Evolutionary conservation across 2,888 invertebrate genomes (phyloP).

Genomic region (Apodemia hepburni): DNA sequence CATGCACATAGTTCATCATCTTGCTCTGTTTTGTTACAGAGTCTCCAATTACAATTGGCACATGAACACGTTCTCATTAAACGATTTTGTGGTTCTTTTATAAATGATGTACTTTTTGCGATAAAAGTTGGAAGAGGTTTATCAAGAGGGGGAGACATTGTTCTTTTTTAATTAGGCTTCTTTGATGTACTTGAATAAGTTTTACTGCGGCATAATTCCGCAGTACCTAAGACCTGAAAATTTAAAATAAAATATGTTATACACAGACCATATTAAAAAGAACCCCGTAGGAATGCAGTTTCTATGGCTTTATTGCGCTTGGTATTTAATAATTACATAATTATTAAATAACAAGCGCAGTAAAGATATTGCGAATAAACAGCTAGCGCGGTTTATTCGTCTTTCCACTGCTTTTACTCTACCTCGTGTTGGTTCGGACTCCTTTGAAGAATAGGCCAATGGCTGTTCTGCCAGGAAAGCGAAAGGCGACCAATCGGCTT

Average conservation of each 20-base stretch:
- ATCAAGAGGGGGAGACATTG: not conserved
- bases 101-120: slow-evolving; percentile 16
- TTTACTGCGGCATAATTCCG: slow-evolving; percentile 7
- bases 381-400: too few relatives aligned
- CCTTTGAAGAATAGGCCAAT: too few relatives aligned
- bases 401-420: too few relatives aligned
- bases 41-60: not conserved
- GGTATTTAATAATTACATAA: too few relatives aligned
- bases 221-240: slow-evolving; percentile 20
- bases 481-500: too few relatives aligned
- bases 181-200: not conserved
- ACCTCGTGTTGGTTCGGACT: too few relatives aligned
- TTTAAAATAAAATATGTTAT: too few relatives aligned
- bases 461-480: too few relatives aligned
- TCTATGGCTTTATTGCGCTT: too few relatives aligned
- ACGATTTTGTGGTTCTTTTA: not conserved
- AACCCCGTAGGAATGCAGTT: too few relatives aligned
- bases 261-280: too few relatives aligned
- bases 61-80: not conserved
- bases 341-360: not conserved
- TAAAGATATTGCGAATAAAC: too few relatives aligned
- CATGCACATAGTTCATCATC: not conserved
- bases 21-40: not conserved
- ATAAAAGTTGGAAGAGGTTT: not conserved
- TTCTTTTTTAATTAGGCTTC: not conserved